phyloP scores from a whole-genome alignment of 1,140 invertebrate genomes.

The Lordiphosa mommai region DNA sequence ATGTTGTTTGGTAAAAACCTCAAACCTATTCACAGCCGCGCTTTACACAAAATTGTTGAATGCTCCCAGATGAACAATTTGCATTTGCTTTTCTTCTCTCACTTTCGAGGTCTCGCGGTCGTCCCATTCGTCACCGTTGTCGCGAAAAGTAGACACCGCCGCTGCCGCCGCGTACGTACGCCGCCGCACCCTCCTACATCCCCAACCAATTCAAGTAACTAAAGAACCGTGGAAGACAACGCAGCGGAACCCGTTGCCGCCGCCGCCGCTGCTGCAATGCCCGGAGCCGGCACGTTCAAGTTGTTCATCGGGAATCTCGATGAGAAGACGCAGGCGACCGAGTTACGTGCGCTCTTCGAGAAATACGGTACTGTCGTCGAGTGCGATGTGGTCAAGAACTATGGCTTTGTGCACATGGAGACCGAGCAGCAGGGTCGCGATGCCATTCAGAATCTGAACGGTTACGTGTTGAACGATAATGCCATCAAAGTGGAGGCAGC shows the following conservation, averaged over 20 bases:
- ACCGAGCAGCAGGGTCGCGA: constrained; percentile 93
- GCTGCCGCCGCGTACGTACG: constrained; percentile 40
- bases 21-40: neutral
- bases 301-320: constrained; percentile 97
- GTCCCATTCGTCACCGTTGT: constrained; percentile 16
- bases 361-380: constrained; percentile 97
- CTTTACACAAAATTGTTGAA: constrained; percentile 7
- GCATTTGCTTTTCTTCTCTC: constrained; percentile 26
- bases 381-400: constrained; percentile 98
- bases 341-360: constrained; percentile 94
- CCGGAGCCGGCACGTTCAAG: constrained; percentile 94
- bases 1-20: neutral
- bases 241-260: constrained; percentile 63
- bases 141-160: constrained; percentile 30
- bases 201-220: constrained; percentile 42
- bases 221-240: constrained; percentile 70
- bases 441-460: constrained; percentile 95
- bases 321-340: constrained; percentile 91
- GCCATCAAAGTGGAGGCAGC: constrained; percentile 95
- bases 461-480: constrained; percentile 91
- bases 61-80: constrained; percentile 14
- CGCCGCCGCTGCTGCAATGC: constrained; percentile 81
- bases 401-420: constrained; percentile 98
- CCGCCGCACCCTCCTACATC: constrained; percentile 20
- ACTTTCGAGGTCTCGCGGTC: constrained; percentile 30